Conservation (phyloP, 2,888 invertebrate species). For the Strigamia transsilvanica region DNA sequence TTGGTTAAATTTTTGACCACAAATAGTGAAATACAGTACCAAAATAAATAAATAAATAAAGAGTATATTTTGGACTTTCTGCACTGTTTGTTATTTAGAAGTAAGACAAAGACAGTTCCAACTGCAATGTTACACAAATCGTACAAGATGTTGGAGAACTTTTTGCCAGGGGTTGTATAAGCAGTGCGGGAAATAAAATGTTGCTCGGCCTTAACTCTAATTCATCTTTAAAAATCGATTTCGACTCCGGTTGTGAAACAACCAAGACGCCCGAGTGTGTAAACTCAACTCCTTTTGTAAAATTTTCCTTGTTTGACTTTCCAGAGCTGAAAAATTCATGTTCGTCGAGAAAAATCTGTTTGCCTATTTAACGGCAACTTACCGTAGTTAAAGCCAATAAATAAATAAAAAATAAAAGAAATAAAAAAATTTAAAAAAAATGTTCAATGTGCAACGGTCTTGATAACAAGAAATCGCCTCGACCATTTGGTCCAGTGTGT, state of each 20-base stretch:
- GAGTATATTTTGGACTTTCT: no score
- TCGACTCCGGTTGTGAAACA: neutral
- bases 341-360: neutral
- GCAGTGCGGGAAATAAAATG: neutral
- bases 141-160: no score
- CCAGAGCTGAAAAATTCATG: neutral
- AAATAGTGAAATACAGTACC: no score
- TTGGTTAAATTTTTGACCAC: no score
- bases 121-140: no score
- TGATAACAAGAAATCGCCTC: neutral
- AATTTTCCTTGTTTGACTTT: neutral
- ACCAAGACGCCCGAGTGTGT: neutral
- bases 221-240: conserved; percentile 17
- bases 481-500: neutral
- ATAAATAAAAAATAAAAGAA: neutral
- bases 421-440: neutral
- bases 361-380: neutral
- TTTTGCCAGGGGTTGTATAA: no score
- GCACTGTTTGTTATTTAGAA: no score
- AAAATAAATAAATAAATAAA: no score
- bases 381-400: neutral
- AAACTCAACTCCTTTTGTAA: neutral
- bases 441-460: neutral
- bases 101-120: no score
- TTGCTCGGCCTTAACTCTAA: neutral